phyloP scores from a whole-genome alignment of 2,888 invertebrate genomes.

The Drosophila merina region DNA sequence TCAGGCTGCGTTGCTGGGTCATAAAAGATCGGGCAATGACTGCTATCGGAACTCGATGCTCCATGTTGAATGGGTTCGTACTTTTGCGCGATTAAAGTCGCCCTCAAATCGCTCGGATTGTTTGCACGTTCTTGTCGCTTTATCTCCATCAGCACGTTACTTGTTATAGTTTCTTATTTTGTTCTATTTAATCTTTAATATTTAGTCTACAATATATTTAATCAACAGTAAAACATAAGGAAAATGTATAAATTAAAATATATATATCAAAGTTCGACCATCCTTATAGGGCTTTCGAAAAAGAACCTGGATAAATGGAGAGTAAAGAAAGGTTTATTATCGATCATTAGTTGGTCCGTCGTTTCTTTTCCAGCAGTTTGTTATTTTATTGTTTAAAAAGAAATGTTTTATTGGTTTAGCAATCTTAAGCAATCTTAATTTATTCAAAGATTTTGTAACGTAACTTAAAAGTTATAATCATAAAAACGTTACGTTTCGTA shows the following conservation, averaged over 20 bases:
- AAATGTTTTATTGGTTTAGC: no score
- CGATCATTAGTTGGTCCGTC: no score
- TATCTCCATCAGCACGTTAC: background rate
- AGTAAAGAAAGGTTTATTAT: no score
- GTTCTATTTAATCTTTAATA: background rate
- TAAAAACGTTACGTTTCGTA: no score
- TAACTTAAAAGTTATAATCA: no score
- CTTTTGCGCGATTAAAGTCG: constrained; percentile 6
- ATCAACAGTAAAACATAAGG: background rate
- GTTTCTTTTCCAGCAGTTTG: no score
- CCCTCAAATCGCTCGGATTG: constrained; percentile 2
- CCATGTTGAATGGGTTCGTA: background rate
- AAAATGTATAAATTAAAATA: background rate
- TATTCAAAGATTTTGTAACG: no score
- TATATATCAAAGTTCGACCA: background rate
- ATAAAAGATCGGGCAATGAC: constrained; percentile 49
- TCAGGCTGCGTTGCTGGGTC: constrained; percentile 40
- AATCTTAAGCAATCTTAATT: no score
- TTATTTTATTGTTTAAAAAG: no score
- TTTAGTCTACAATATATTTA: background rate
- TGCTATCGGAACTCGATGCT: constrained; percentile 46
- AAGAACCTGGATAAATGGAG: no score
- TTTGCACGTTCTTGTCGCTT: background rate
- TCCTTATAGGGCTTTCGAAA: no score
- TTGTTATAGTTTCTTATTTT: background rate